Evolutionary conservation across 2,113 vertebrate genomes (phyloP).

Genomic region (Megaceryle torquata): DNA sequence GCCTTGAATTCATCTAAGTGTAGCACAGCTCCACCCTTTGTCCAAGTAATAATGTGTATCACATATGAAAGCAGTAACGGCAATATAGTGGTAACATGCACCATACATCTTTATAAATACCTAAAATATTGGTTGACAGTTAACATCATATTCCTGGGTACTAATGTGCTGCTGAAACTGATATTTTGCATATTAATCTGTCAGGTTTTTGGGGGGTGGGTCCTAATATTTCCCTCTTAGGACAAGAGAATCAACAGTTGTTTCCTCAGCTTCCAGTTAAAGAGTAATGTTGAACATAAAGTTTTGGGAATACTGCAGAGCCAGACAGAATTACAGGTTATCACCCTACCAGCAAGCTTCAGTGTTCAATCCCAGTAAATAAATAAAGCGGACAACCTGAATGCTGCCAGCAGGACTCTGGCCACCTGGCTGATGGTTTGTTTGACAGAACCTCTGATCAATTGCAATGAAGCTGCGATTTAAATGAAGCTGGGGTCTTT

Average conservation of each 20-base stretch:
- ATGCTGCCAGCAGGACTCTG: constrained; percentile 31
- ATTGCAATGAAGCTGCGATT: constrained; percentile 59
- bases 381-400: constrained; percentile 65
- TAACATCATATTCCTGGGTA: neutral
- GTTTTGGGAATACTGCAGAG: constrained; percentile 24
- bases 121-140: neutral
- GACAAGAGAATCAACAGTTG: neutral
- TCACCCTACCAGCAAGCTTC: constrained; percentile 40
- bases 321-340: constrained; percentile 46
- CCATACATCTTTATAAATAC: neutral
- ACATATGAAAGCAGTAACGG: neutral
- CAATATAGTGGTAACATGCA: neutral
- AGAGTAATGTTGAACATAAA: constrained; percentile 42
- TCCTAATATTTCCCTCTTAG: neutral
- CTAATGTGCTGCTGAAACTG: neutral
- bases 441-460: constrained; percentile 57
- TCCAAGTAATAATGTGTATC: neutral
- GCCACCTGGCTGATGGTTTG: constrained; percentile 68
- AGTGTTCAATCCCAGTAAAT: constrained; percentile 48
- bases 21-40: constrained; percentile 48
- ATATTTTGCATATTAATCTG: neutral
- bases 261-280: neutral
- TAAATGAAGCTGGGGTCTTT: constrained; percentile 3
- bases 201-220: neutral
- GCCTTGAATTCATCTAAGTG: neutral